phyloP scores from a whole-genome alignment of 2,113 vertebrate genomes.

The Pipra filicauda region DNA sequence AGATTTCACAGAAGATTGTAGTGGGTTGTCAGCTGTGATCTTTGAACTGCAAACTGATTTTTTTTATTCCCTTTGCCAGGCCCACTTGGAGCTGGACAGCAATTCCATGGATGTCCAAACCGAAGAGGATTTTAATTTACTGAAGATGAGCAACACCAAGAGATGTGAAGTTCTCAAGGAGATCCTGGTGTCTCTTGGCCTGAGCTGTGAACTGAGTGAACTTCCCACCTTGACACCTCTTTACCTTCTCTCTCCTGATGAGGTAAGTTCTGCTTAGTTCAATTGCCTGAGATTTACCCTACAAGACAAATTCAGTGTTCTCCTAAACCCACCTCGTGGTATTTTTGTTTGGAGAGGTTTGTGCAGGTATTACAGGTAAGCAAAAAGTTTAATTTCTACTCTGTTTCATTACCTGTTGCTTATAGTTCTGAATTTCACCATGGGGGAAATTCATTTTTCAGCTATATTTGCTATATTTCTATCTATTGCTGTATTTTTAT shows the following conservation, averaged over 20 bases:
- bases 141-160: slow-evolving; percentile 81
- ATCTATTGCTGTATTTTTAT: background rate
- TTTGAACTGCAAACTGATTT: background rate
- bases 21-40: background rate
- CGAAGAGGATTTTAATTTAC: slow-evolving; percentile 74
- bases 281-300: background rate
- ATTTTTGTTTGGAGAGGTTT: background rate
- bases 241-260: slow-evolving; percentile 74
- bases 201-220: slow-evolving; percentile 77
- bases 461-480: background rate
- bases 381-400: background rate
- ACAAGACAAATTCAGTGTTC: background rate
- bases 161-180: slow-evolving; percentile 83
- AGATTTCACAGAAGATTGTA: background rate
- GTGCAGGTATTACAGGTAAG: fast-evolving
- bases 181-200: slow-evolving; percentile 80
- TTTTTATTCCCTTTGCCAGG: slow-evolving; percentile 66
- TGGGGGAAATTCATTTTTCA: background rate
- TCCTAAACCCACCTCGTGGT: fast-evolving
- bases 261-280: slow-evolving; percentile 72
- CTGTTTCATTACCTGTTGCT: background rate
- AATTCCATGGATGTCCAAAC: slow-evolving; percentile 53
- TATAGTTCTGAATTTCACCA: background rate
- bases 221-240: slow-evolving; percentile 75
- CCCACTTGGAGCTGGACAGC: slow-evolving; percentile 80